phyloP scores from a whole-genome alignment of 2,888 invertebrate genomes.

The Tribolium freemani region DNA sequence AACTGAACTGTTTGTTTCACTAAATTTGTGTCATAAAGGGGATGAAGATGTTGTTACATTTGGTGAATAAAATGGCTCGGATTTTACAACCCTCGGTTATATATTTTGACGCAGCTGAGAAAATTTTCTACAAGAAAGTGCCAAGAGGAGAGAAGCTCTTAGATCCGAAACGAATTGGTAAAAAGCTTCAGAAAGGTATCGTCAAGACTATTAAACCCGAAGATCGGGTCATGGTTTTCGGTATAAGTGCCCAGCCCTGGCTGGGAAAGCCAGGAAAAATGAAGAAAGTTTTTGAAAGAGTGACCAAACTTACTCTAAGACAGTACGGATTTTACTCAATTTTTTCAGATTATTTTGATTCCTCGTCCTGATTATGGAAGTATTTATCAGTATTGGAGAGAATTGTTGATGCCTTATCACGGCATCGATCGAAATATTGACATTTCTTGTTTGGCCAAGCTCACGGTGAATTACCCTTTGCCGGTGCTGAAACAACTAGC shows the following conservation, averaged over 20 bases:
- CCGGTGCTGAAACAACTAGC: constrained; percentile 69
- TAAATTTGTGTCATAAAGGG: constrained; percentile 63
- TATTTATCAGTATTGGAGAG: constrained; percentile 71
- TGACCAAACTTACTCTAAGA: constrained; percentile 51
- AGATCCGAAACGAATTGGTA: constrained; percentile 80
- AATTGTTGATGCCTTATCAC: constrained; percentile 73
- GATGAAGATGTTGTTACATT: constrained; percentile 76
- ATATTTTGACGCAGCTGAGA: constrained; percentile 77
- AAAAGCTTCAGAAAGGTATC: constrained; percentile 77
- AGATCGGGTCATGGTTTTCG: constrained; percentile 80
- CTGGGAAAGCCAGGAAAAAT: constrained; percentile 69
- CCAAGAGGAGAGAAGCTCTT: constrained; percentile 74
- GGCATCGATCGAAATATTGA: constrained; percentile 73
- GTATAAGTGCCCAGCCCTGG: constrained; percentile 79
- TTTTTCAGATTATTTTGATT: constrained; percentile 60
- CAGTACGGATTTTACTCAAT: constrained; percentile 2
- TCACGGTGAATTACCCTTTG: constrained; percentile 72
- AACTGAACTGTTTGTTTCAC: no score
- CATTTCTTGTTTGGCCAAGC: constrained; percentile 72
- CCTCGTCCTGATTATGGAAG: constrained; percentile 74
- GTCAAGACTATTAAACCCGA: constrained; percentile 76
- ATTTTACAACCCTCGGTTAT: constrained; percentile 82
- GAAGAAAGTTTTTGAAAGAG: constrained; percentile 73
- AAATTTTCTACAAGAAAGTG: constrained; percentile 78
- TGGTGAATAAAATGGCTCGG: constrained; percentile 77